Percentiles rank a stretch among this genome's conserved stretches.
Evolutionary conservation across 2,888 invertebrate genomes (phyloP).

Genomic region (Antitype chi): DNA sequence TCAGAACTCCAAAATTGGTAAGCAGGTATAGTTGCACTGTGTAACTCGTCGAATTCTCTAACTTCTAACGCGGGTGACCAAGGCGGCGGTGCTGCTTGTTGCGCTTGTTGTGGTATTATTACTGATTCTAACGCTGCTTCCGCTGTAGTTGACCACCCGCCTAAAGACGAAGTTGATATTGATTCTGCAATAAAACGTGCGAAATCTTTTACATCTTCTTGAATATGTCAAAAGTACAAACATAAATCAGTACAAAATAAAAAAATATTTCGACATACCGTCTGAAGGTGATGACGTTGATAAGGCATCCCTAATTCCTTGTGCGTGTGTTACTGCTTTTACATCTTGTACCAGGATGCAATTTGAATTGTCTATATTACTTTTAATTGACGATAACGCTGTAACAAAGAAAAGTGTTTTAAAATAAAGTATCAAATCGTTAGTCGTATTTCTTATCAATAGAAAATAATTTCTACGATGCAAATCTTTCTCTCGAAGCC

Average conservation of each 20-base stretch:
- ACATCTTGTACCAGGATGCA: conserved; percentile 97
- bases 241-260: neutral
- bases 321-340: conserved; percentile 96
- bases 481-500: conserved; percentile 77
- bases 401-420: conserved; percentile 85
- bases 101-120: conserved; percentile 92
- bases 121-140: conserved; percentile 90
- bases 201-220: conserved; percentile 41
- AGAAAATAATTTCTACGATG: conserved; percentile 70
- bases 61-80: conserved; percentile 95
- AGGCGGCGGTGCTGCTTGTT: conserved; percentile 94
- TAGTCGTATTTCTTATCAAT: conserved; percentile 56
- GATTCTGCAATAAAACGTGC: conserved; percentile 91
- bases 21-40: conserved; percentile 96
- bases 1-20: conserved; percentile 98
- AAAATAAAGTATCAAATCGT: conserved; percentile 34
- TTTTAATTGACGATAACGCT: conserved; percentile 97
- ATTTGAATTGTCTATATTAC: conserved; percentile 96
- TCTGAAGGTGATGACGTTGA: conserved; percentile 89
- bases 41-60: conserved; percentile 95
- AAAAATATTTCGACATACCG: conserved; percentile 73
- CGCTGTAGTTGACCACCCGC: conserved; percentile 89
- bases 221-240: conserved; percentile 8
- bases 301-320: conserved; percentile 94
- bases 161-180: conserved; percentile 87